Percentiles rank a stretch among this genome's conserved stretches.
phyloP scores from a whole-genome alignment of 2,797 vertebrate genomes.

The Babyrousa celebensis region DNA sequence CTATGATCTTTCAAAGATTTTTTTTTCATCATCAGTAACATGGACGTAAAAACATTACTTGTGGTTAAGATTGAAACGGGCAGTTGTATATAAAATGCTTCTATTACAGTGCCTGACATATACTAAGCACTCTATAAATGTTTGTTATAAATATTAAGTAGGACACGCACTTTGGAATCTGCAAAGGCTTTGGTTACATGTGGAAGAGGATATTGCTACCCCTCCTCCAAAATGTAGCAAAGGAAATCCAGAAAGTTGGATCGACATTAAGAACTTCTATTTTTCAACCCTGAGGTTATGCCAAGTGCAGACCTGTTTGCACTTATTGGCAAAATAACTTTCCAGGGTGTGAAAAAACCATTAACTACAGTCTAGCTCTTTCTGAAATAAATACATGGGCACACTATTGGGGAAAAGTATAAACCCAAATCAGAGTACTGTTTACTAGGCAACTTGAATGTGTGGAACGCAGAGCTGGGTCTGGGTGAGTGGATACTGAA shows the following conservation, averaged over 20 bases:
- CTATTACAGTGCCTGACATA: not conserved
- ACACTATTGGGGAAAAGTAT: not conserved
- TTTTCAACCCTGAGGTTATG: constrained; percentile 69
- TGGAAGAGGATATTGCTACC: not conserved
- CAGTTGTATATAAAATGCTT: constrained; percentile 9
- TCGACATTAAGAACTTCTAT: not conserved
- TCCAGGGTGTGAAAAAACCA: constrained; percentile 17
- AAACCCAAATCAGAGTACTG: not conserved
- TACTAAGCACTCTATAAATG: constrained; percentile 8
- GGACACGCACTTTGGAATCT: not conserved
- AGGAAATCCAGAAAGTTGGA: constrained; percentile 48
- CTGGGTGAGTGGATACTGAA: not conserved
- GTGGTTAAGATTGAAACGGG: not conserved
- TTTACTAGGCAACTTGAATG: not conserved
- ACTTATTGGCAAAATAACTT: constrained; percentile 76
- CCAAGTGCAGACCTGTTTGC: constrained; percentile 63
- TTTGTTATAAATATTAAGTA: constrained; percentile 40
- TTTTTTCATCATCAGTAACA: constrained; percentile 1
- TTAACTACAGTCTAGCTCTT: constrained; percentile 34
- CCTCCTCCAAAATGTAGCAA: not conserved
- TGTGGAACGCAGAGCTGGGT: not conserved
- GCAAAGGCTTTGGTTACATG: not conserved
- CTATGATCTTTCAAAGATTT: not conserved
- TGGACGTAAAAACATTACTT: not conserved
- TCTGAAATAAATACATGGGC: not conserved